Base-by-base conservation (phyloP, 2,888 invertebrate genomes). In the Dryobotodes eremita region DNA sequence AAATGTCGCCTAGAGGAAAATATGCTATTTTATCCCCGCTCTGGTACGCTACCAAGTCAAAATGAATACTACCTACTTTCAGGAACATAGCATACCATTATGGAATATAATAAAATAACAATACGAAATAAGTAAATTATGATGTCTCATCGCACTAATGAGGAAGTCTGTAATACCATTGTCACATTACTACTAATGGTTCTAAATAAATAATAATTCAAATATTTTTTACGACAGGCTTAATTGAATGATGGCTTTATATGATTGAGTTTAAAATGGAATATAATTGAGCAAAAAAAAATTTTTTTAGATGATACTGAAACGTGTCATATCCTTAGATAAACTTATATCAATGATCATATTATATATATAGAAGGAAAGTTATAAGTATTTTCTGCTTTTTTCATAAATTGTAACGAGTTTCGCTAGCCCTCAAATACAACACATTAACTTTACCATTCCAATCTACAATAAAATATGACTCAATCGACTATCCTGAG, bases 401-500 rank as follows among this genome's bases (percentile, higher is more conserved):
- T 66, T n/a, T 48, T 46, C n/a, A 20, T 26, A 13, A 65, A 42
- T 15, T 13, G 13, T 64, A 23, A 42, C 46, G 13, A 68, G 26
- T 48, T 26, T 48, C 26, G 69, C 23, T 69, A 6, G 23, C 31
- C 15, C 23, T 31, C 17, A 23, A 5, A 31, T 15, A 31, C 23
- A 10, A 57, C 23, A 6, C 8, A 62, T 62, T 66, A 26, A 72
- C 31, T 75, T 57, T 23, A 69, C 6, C 10, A 53, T 69, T 55
- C 50, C 73, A 69, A 77, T 81, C 7, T 68, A 59, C 26, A 64
- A 71, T 71, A 57, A 84, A 76, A 78, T 74, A 66, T 61, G 57
- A 59, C 62, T 74, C 59, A 62, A 72, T 82, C 82, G 77, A 78
- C 31, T 76, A 50, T 57, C 42, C 62, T 26, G 76, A 79, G 83